Evolutionary conservation across 1,140 invertebrate species (phyloP), one percentile per base, ranked within the genome.

Genomic region (Oreohelix idahoensis): DNA sequence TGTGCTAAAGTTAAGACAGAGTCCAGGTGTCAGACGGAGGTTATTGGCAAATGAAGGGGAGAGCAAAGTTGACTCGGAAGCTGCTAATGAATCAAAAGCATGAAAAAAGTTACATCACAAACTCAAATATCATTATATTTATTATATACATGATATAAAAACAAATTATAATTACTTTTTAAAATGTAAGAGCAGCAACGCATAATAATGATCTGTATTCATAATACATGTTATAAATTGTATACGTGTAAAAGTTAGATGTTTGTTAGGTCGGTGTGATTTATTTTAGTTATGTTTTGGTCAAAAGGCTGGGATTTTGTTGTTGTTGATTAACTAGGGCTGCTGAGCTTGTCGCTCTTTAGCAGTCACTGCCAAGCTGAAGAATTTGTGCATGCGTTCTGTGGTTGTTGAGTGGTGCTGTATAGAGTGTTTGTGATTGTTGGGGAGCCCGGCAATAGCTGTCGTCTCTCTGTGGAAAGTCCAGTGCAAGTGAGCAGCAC

Each of bases 1-100:
- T 73, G 81, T 89, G 0, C 71, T 88, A 11, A 89, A 89, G 86
- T 73, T 89, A 38, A 79, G 88, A 8, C 87, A 88, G 70, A 89
- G 88, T 81, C 88, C 88, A 39, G 86, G 84, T 1, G 39, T 77
- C 36, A 83, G 73, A 78, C 71, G 84, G 38, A 29, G 84, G 45
- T 49, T 80, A 39, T 32, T 85, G 38, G 35, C 53, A 23, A 82
- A 51, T 36, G 73, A 66, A 39, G 76, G 42, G 23, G 84, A 85
- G 58, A 82, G 77, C n/a, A 58, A 71, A 20, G 35, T 39, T 23
- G 83, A 79, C 13, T 82, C 79, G 39, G 76, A 79, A 2, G 78
- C 70, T 77, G 75, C 58, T 8, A 82, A 79, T 49, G 84, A 85
- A 70, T 85, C 84, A 23, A 79, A 83, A 79, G 84, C 84, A 29